Evolutionary conservation across 2,113 vertebrate species (phyloP).

Genomic region (Neoarius graeffei): DNA sequence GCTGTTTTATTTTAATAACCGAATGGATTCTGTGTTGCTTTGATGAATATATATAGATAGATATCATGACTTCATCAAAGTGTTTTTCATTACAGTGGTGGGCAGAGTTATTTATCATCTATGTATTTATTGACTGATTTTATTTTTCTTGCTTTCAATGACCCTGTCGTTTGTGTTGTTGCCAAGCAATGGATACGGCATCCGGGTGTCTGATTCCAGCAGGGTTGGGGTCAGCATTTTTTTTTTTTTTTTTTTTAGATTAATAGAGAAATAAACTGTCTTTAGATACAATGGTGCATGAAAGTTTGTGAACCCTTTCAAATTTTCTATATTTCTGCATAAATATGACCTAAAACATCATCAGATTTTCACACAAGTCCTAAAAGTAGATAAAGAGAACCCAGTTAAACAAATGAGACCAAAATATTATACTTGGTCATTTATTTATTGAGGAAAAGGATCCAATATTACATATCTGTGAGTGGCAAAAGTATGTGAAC

Average conservation of each 20-base stretch:
- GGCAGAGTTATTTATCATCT: not conserved
- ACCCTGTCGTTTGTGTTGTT: not conserved
- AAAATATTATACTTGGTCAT: no score
- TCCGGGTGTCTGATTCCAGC: not conserved
- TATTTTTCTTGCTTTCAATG: not conserved
- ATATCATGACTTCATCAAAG: constrained; percentile 11
- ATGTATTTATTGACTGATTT: not conserved
- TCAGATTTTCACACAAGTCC: no score
- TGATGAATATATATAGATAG: no score
- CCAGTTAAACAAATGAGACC: no score
- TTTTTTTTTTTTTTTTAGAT: not conserved
- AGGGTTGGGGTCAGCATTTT: constrained; percentile 12
- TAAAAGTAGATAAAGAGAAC: no score
- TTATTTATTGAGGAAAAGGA: no score
- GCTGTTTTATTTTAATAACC: not conserved
- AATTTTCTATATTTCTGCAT: no score
- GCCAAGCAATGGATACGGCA: not conserved
- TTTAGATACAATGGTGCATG: no score
- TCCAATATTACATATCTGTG: no score
- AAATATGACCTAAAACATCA: no score
- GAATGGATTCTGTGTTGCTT: not conserved
- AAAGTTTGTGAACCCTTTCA: no score
- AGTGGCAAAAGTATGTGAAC: no score
- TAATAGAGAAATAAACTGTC: not conserved
- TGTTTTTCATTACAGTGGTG: not conserved